phyloP scores from a whole-genome alignment of 1,140 invertebrate species.

The Gyrodactylus bullatarudis region DNA sequence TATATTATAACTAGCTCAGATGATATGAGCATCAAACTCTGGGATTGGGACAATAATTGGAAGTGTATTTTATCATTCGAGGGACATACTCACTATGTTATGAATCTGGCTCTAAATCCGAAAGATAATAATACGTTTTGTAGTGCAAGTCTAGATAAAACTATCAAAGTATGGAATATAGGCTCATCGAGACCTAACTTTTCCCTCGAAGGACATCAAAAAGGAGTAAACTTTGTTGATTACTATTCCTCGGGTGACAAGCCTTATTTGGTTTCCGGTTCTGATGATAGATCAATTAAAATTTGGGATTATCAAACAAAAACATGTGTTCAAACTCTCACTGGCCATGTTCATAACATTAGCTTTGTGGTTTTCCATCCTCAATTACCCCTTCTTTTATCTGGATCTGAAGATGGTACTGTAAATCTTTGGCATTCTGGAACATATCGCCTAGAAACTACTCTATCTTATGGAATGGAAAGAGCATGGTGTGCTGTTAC shows the following conservation, averaged over 20 bases:
- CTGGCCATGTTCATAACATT: constrained; percentile 83
- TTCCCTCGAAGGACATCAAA: constrained; percentile 85
- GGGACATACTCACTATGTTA: constrained; percentile 89
- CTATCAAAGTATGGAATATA: constrained; percentile 86
- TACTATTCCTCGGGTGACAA: constrained; percentile 99
- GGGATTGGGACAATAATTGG: constrained; percentile 99
- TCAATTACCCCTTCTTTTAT: constrained; percentile 73
- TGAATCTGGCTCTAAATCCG: constrained; percentile 97
- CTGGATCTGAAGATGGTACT: constrained; percentile 64
- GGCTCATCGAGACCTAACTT: constrained; percentile 88
- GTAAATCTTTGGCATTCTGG: constrained; percentile 14
- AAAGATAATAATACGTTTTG: constrained; percentile 99
- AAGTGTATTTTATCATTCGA: constrained; percentile 18
- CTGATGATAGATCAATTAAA: constrained; percentile 78
- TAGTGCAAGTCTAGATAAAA: constrained; percentile 76
- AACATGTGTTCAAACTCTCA: constrained; percentile 86
- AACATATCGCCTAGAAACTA: constrained; percentile 38
- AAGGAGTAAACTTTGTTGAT: constrained; percentile 92
- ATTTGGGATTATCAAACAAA: constrained; percentile 91
- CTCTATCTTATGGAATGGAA: constrained; percentile 85
- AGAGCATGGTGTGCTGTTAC: constrained; percentile 86
- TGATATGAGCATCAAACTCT: constrained; percentile 92
- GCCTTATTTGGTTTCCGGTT: constrained; percentile 88
- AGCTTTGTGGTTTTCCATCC: constrained; percentile 62
- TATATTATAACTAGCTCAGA: constrained; percentile 60